These are phyloP conservation scores for Chunga burmeisteri DNA, from an alignment of 2,113 vertebrate genomes.

Conservation along the genomic window DNA sequence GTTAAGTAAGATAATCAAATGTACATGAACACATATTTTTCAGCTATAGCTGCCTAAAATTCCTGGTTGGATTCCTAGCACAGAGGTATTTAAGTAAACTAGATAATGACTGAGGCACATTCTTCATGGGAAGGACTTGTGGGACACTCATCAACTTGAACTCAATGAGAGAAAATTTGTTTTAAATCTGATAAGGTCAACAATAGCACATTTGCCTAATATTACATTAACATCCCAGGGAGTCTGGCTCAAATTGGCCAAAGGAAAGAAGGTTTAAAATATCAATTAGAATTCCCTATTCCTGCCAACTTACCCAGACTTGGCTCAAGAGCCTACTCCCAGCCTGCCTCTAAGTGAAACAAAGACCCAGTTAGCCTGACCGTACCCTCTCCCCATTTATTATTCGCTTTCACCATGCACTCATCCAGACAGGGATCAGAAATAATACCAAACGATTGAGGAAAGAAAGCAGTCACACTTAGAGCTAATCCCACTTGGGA, in stretches of 20 bases:
- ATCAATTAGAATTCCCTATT: constrained; percentile 48
- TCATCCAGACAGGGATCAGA: constrained; percentile 11
- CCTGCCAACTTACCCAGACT: constrained; percentile 35
- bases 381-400: neutral
- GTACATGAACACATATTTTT: neutral
- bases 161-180: neutral
- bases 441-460: constrained; percentile 27
- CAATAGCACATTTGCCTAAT: constrained; percentile 16
- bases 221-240: constrained; percentile 13
- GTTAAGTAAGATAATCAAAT: constrained; percentile 1
- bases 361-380: constrained; percentile 7
- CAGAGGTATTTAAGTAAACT: constrained; percentile 9
- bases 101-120: neutral
- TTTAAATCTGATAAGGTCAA: constrained; percentile 15
- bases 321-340: constrained; percentile 11
- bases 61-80: neutral
- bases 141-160: neutral
- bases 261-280: constrained; percentile 53
- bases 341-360: neutral
- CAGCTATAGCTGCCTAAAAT: neutral
- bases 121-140: neutral
- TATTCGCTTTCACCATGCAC: neutral
- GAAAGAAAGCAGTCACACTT: neutral
- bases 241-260: neutral
- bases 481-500: constrained; percentile 16